Conservation (phyloP, 1,140 invertebrate species). For the Megalopta genalis region DNA sequence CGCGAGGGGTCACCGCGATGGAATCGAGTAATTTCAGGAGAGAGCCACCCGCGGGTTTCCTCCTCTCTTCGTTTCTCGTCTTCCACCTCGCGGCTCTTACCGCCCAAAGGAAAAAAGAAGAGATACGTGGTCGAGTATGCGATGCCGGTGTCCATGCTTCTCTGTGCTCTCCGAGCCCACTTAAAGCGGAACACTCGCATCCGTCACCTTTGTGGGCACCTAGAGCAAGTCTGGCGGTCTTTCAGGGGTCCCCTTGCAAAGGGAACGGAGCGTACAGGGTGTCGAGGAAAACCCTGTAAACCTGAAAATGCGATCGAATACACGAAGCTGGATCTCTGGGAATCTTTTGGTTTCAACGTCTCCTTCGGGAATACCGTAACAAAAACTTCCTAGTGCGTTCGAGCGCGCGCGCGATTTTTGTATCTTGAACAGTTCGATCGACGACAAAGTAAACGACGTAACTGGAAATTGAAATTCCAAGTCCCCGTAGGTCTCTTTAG, state of each 20-base stretch:
- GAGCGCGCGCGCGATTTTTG: too few species aligned
- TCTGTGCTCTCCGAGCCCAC: slow-evolving; percentile 26
- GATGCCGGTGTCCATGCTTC: slow-evolving; percentile 11
- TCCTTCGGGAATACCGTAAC: too few species aligned
- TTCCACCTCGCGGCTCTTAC: background rate
- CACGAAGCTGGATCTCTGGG: too few species aligned
- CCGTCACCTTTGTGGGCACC: background rate
- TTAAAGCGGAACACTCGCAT: slow-evolving; percentile 43
- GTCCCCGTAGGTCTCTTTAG: too few species aligned
- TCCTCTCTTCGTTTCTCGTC: slow-evolving; percentile 29
- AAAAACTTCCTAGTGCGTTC: too few species aligned
- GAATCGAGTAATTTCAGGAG: slow-evolving; percentile 52
- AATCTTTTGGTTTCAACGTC: too few species aligned
- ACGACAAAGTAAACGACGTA: too few species aligned
- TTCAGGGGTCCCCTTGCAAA: background rate
- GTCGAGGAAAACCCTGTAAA: background rate
- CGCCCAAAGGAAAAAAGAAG: background rate
- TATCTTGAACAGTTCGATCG: too few species aligned
- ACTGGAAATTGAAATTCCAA: too few species aligned
- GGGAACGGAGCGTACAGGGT: background rate
- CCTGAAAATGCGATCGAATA: too few species aligned
- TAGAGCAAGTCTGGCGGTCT: background rate
- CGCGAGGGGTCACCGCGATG: slow-evolving; percentile 36
- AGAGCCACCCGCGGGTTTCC: slow-evolving; percentile 35
- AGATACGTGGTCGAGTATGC: slow-evolving; percentile 38